These are phyloP conservation scores for Chesias legatella DNA, from an alignment of 2,888 invertebrate species.

Conservation along the genomic window DNA sequence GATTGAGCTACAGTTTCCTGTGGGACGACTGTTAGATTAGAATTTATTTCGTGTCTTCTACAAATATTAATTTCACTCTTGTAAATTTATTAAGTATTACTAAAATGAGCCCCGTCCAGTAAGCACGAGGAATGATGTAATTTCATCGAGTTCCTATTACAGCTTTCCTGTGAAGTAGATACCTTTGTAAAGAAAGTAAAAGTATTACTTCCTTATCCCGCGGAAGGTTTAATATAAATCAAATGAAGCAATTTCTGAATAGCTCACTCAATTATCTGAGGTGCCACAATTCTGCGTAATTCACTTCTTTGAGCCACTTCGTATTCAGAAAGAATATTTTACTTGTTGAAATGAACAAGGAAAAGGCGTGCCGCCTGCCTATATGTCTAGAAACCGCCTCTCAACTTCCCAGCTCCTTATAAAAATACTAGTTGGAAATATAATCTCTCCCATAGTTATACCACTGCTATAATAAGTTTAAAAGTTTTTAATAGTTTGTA, in stretches of 20 bases:
- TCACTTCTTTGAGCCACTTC: neutral
- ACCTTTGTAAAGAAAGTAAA: neutral
- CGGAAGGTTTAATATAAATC: no score
- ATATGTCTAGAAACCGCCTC: constrained; percentile 25
- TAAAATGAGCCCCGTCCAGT: no score
- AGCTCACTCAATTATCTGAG: constrained; percentile 4
- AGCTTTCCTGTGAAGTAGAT: constrained; percentile 1
- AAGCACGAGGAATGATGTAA: no score
- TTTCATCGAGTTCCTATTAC: no score
- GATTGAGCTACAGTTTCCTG: no score
- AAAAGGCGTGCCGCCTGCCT: constrained; percentile 24
- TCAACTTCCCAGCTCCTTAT: constrained; percentile 19
- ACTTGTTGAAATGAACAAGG: constrained; percentile 22
- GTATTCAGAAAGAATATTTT: constrained; percentile 8
- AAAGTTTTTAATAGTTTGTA: no score
- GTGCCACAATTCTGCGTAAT: constrained; percentile 1
- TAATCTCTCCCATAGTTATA: no score
- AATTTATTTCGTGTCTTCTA: no score
- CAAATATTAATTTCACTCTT: no score
- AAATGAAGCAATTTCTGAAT: neutral
- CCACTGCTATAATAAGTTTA: no score
- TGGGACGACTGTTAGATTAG: no score
- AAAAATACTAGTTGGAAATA: constrained; percentile 20
- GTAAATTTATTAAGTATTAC: no score
- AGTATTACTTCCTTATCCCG: neutral